These are phyloP conservation scores for Acanthopleura granulata DNA, from an alignment of 2,888 invertebrate species.

Conservation along the genomic window DNA sequence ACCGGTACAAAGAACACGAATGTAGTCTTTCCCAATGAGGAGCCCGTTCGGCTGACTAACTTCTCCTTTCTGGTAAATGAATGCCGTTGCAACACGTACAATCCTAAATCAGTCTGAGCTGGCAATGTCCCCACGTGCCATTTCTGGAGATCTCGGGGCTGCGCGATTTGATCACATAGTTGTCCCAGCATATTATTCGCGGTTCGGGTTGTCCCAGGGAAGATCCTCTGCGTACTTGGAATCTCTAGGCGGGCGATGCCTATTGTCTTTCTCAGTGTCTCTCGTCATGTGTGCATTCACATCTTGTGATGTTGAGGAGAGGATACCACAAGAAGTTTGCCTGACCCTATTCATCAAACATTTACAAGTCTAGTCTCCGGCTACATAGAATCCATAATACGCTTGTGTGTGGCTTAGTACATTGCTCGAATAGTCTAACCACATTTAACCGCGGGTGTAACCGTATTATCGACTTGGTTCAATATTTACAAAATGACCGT, in stretches of 20 bases:
- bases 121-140: not conserved
- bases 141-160: not conserved
- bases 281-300: no score
- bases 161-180: not conserved
- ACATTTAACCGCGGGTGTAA: not conserved
- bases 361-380: conserved; percentile 6
- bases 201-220: not conserved
- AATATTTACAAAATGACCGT: conserved; percentile 15
- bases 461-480: conserved; percentile 3
- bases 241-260: no score
- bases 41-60: no score
- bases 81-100: no score
- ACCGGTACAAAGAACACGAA: no score
- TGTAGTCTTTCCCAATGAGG: no score
- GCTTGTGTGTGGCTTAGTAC: not conserved
- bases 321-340: not conserved
- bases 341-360: not conserved
- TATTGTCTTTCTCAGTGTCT: no score
- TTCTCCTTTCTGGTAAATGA: no score
- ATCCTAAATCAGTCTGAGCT: not conserved
- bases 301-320: not conserved
- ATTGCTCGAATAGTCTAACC: conserved; percentile 3
- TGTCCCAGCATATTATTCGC: not conserved
- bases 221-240: no score
- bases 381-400: not conserved